Conservation (phyloP, 2,113 vertebrate genomes). For the Phylloscopus whistleri region DNA sequence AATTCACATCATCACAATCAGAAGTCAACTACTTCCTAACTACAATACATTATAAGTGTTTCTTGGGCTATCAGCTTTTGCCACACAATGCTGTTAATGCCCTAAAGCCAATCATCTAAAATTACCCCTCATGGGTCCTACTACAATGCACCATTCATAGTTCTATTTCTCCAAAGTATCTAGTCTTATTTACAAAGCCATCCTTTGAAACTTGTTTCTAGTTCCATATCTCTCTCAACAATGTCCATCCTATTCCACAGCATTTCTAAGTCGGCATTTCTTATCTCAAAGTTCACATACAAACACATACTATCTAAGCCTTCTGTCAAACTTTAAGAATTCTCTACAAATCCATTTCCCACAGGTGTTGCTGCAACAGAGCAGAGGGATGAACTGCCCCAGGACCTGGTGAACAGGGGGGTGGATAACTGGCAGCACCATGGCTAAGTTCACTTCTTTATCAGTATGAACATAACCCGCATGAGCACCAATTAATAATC, state of each 20-base stretch:
- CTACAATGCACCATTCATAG: not conserved
- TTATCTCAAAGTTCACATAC: not conserved
- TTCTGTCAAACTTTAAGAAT: not conserved
- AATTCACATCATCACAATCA: not conserved
- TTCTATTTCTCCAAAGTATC: not conserved
- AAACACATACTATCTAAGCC: not conserved
- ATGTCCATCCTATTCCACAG: not conserved
- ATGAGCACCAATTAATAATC: not conserved
- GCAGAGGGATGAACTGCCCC: not conserved
- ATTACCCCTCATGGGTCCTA: not conserved
- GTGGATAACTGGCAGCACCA: not conserved
- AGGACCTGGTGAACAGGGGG: no score
- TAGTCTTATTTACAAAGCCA: not conserved
- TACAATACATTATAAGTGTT: not conserved
- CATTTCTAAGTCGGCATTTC: not conserved
- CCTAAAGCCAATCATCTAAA: not conserved
- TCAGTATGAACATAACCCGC: accelerated
- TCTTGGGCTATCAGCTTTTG: not conserved
- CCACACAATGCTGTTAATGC: not conserved
- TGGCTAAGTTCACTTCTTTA: not conserved
- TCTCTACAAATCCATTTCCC: not conserved
- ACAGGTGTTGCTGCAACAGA: not conserved
- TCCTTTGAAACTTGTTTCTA: not conserved
- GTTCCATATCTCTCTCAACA: not conserved
- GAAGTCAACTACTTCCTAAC: not conserved